Evolutionary conservation across 2,797 vertebrate genomes (phyloP), one percentile per base, ranked within the genome.

Genomic region (Alectoris magna): DNA sequence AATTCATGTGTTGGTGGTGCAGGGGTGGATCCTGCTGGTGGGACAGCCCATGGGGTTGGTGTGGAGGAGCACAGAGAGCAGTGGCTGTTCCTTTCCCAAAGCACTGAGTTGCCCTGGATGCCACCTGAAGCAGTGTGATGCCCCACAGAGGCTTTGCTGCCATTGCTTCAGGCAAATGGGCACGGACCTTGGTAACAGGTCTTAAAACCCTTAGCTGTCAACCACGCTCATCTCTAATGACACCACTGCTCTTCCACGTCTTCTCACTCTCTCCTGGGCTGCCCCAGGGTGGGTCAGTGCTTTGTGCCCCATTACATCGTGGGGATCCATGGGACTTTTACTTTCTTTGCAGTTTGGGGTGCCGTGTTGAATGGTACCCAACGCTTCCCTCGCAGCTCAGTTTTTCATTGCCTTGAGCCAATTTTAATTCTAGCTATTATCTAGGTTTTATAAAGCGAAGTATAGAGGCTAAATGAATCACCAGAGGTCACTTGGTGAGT

Each of bases 361-460:
- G 5, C 53, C 44, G 3, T 4, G 6, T 8, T 22, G 73, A 51
- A 87, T 22, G 1, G 19, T 15, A 18, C 51, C 24, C 29, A 0
- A 0, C 10, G 3, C 18, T 87, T 88, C 73, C 70, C 48, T 94
- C 1, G 3, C 59, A 31, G 62, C 14, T 10, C 8, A 9, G 8
- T 63, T 95, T 95, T 94, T 78, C 64, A 4, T 93, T 7, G 94
- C 94, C 93, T 74, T 92, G 69, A 84, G 96, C 92, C 34, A 22
- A 16, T 68, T 79, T 79, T 90, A 90, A 84, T 95, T 90, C 94
- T 63, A 29, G 78, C 73, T 76, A 94, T 95, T 95, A 93, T 88
- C 81, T 66, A 39, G 38, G 18, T 78, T 94, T 86, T 84, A 77
- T 63, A 64, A 58, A 72, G 79, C 9, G 63, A 78, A 91, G 59